Base-by-base conservation (phyloP, 2,113 vertebrate genomes). In the Cottus gobio region DNA sequence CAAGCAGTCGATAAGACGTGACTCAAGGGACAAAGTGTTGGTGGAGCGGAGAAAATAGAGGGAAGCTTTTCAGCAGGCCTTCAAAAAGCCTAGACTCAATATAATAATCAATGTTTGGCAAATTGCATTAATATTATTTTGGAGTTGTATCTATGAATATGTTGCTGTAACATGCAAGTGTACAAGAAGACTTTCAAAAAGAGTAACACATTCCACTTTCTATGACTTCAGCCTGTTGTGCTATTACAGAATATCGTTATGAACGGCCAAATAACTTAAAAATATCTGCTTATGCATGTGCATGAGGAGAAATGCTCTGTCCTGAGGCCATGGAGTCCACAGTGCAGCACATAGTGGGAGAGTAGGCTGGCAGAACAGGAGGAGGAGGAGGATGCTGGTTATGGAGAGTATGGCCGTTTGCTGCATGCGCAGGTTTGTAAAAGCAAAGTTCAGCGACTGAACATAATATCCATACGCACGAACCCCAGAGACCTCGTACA, bases 1-100 rank as follows among this genome's bases (percentile, higher is more conserved):
- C 10, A 20, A 61, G 11, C n/a, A 7, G 75, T 71, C 72, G 15
- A 77, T 77, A 48, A 39, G 56, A 46, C 34, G 75, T 36, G 62
- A 65, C 34, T 30, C 39, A 18, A 28, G 46, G 48, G 44, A 50
- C 22, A 65, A 57, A 64, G 58, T 15, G 39, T 5, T 72, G 26
- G 12, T n/a, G 28, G n/a, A 48, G 13, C 37, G 4, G 2, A 20
- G 24, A 16, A 11, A 48, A 26, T 22, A 26, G 11, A 24, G 30
- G 54, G 54, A 12, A 28, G 24, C 54, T 57, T 57, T 13, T 26
- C n/a, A 56, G 52, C n/a, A 56, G 52, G n/a, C 52, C n/a, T 56
- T 56, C n/a, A 57, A 57, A 28, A 57, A 28, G 24, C 24, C 52
- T 13, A 1, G 52, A 37, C 3, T 60, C 13, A 9, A 60, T 6